Base-by-base conservation (phyloP, 2,888 invertebrate genomes). In the Callosobruchus maculatus region DNA sequence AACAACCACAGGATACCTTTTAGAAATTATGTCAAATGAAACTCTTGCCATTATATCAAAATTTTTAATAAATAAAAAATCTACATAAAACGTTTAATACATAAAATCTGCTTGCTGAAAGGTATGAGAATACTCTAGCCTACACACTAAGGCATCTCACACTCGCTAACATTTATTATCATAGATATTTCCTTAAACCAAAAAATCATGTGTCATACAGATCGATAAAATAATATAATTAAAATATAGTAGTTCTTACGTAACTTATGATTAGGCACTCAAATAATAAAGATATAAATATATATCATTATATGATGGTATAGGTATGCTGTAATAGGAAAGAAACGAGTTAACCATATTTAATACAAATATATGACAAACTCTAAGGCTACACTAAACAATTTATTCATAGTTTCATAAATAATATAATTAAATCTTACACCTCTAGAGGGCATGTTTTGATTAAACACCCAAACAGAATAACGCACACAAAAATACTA, bases 251-350 rank as follows among this genome's bases (percentile, higher is more conserved):
- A 77, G 49, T 73, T 72, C 74, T 80, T 79, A 78, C 66, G 69
- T 78, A 83, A 83, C 83, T 82, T 84, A 84, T 81, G 78, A 81
- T 83, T 85, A 86, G 85, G 85, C 86, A 86, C 85, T 86, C 85
- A 84, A 85, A 85, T 82, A 85, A 85, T 84, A 22, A 85, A 84
- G 82, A 81, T 84, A 83, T 84, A 84, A 84, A 84, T 84, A 84
- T 84, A 82, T 80, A 82, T 79, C 79, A 78, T 78, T 79, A 79
- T 78, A 26, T 26, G n/a, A 80, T 81, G 78, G 77, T 79, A 79
- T 78, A 76, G 74, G 75, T 77, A 73, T 77, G 72, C 77, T 74
- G 75, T 77, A 78, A 80, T 84, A 83, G 81, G 83, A 84, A 84
- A 22, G 9, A 85, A 84, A 84, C 83, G 82, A 82, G 79, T 80